Evolutionary conservation across 92 coral and sea anemone genomes (phyloP).

Genomic region (Micromussa lordhowensis): DNA sequence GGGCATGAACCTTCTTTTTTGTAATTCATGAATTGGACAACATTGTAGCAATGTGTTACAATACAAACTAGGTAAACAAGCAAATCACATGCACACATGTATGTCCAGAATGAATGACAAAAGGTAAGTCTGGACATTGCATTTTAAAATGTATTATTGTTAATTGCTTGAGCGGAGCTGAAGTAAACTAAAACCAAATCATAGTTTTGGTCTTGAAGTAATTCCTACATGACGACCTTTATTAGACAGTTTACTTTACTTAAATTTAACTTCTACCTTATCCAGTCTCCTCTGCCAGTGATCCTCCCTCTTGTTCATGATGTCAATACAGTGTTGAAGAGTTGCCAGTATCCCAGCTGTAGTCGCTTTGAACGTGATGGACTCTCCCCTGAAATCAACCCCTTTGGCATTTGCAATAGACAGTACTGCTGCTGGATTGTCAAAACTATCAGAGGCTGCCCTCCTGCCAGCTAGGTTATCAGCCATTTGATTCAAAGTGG

Average conservation of each 20-base stretch:
- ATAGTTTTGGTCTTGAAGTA: no score
- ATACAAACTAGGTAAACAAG: no score
- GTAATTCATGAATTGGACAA: no score
- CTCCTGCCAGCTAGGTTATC: conserved; percentile 53
- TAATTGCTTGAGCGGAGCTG: no score
- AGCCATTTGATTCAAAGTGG: conserved; percentile 76
- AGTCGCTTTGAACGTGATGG: conserved; percentile 97
- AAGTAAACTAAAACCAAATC: no score
- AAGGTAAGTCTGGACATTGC: no score
- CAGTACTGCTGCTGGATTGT: conserved; percentile 56
- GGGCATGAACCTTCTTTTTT: neutral
- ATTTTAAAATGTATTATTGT: no score
- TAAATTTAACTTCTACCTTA: conserved; percentile 71
- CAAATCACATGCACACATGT: no score
- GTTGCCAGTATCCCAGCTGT: conserved; percentile 97
- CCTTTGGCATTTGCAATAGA: conserved; percentile 82
- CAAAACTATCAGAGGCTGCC: conserved; percentile 52
- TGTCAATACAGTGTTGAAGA: conserved; percentile 92
- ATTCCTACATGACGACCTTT: no score
- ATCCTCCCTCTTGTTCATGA: conserved; percentile 94
- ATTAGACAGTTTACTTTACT: no score
- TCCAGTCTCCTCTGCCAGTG: conserved; percentile 94
- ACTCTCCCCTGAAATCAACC: conserved; percentile 96
- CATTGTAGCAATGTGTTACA: no score
- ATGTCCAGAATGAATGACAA: no score